Conservation (phyloP, 1,140 invertebrate species). For the Radopholus similis region DNA sequence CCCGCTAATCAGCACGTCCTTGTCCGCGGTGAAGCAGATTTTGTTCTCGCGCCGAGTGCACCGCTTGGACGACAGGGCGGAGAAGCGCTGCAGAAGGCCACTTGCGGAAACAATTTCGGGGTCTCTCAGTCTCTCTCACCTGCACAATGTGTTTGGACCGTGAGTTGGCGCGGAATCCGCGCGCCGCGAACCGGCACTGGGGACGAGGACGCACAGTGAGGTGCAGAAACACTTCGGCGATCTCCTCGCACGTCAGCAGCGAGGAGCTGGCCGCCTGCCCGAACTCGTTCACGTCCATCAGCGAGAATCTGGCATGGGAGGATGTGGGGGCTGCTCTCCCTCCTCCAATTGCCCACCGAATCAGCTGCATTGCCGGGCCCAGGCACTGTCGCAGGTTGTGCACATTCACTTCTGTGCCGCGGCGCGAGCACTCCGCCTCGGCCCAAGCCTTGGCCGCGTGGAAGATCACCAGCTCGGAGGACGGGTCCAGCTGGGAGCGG, state of each 20-base stretch:
- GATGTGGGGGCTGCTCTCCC: too few relatives aligned
- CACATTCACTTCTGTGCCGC: constrained; percentile 16
- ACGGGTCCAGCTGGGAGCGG: constrained; percentile 23
- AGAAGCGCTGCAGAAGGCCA: constrained; percentile 22
- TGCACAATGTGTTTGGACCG: constrained; percentile 37
- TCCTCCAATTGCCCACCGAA: too few relatives aligned
- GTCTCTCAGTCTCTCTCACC: background rate
- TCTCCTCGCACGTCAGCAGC: constrained; percentile 39
- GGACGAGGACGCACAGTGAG: constrained; percentile 35
- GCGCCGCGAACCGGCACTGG: constrained; percentile 23
- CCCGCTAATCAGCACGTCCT: constrained; percentile 30
- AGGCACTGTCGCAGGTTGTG: constrained; percentile 23
- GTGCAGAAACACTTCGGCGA: constrained; percentile 47
- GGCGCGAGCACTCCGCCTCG: constrained; percentile 24
- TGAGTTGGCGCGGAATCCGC: constrained; percentile 35
- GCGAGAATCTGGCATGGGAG: constrained; percentile 23
- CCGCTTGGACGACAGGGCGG: constrained; percentile 33
- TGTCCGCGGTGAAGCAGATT: constrained; percentile 37
- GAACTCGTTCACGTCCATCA: constrained; percentile 35
- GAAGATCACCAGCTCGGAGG: constrained; percentile 26
- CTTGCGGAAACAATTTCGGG: background rate
- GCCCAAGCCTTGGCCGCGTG: constrained; percentile 26
- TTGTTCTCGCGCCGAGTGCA: constrained; percentile 40
- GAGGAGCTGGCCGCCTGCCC: constrained; percentile 24
- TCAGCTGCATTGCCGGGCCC: constrained; percentile 27